phyloP scores from a whole-genome alignment of 35 echinoderm and acorn worm genomes.

The Apostichopus parvimensis region DNA sequence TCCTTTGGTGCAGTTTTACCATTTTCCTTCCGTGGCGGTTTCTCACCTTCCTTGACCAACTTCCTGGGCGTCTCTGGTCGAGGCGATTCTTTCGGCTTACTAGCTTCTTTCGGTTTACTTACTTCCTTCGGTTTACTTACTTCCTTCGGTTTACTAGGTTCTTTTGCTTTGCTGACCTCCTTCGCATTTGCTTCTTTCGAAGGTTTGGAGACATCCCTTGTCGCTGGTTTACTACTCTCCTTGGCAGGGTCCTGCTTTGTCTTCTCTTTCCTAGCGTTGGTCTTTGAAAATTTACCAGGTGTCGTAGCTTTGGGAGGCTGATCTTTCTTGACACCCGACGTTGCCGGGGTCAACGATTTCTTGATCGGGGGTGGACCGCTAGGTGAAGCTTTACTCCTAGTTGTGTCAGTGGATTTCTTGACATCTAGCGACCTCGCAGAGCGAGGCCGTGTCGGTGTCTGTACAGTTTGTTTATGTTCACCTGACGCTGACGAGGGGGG shows the following conservation, averaged over 20 bases:
- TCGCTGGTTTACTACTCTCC: constrained; percentile 22
- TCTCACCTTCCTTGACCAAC: constrained; percentile 19
- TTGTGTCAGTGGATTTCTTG: neutral
- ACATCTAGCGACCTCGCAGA: neutral
- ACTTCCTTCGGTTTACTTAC: constrained; percentile 29
- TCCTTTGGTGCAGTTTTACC: neutral
- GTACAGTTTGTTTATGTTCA: neutral
- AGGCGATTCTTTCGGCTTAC: constrained; percentile 8
- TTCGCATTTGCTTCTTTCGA: neutral
- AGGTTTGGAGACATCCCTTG: constrained; percentile 8
- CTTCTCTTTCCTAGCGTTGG: constrained; percentile 41
- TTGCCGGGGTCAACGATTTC: constrained; percentile 44
- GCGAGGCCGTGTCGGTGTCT: constrained; percentile 28
- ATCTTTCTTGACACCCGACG: constrained; percentile 6
- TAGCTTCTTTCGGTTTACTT: constrained; percentile 4
- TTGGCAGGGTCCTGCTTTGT: neutral
- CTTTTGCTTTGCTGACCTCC: neutral
- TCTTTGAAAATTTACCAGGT: constrained; percentile 17
- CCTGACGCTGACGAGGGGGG: constrained; percentile 42
- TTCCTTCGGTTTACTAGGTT: constrained; percentile 12
- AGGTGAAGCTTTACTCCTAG: constrained; percentile 37
- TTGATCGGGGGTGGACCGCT: constrained; percentile 57
- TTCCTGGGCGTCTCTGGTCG: constrained; percentile 33
- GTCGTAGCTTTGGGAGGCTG: constrained; percentile 32
- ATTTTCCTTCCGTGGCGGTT: constrained; percentile 9